Base-by-base conservation (phyloP, 2,797 vertebrate species). In the Eleutherodactylus coqui region DNA sequence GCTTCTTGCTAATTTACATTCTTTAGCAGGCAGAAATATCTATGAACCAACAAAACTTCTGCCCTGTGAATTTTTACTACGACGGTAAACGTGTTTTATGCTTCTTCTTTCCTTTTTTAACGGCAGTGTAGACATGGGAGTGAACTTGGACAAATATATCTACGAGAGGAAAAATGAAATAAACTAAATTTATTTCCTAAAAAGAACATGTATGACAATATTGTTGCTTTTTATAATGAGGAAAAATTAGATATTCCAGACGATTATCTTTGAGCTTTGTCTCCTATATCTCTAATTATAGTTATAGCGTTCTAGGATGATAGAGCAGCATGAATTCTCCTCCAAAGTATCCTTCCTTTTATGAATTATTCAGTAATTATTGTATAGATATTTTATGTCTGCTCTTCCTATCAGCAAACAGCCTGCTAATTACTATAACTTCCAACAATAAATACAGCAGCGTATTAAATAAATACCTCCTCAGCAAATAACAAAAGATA, bases 301-400 rank as follows among this genome's bases (percentile, higher is more conserved):
- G 79, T 14, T 24, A 1, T 24, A 10, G 41, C 11, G 69, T 32
- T 69, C 51, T 67, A 69, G 58, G 64, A 81, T 24, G 41, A 43
- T 47, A 45, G 41, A 80, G 55, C 77, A 43, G 38, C n/a, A 43
- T 67, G 78, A 7, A 64, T 36, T 69, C 55, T 21, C n/a, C 32
- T 79, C 38, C 77, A 79, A 27, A 43, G 21, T 38, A 79, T 27
- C 27, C 79, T 47, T 81, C 27, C 62, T 64, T 81, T 34, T 51
- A 81, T 81, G 79, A 81, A 69, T 81, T 69, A 81, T 81, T 81
- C 79, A 81, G 29, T 49, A 49, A 49, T 81, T 69, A 81, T 49
- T 51, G 32, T 81, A 81, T 69, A 69, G 79, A 67, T 70, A 69
- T 81, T 69, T 64, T 67, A 76, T 24, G 38, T 34, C 60, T 24